These are phyloP conservation scores for Emesis furor DNA, from an alignment of 2,888 invertebrate species.

Conservation along the genomic window DNA sequence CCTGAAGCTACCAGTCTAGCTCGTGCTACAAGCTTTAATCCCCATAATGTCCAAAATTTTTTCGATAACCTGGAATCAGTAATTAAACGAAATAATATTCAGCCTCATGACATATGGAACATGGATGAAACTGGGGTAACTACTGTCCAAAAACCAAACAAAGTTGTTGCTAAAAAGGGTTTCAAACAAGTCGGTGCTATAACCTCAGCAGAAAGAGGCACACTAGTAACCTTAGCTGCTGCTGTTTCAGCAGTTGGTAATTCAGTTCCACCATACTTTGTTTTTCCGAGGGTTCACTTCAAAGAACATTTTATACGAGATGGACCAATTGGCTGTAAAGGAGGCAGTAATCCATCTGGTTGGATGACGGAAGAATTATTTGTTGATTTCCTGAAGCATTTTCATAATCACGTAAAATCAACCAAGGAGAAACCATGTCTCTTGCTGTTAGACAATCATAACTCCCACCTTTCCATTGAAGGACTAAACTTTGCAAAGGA, in stretches of 20 bases:
- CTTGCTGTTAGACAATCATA: slow-evolving; percentile 73
- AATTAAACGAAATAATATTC: background rate
- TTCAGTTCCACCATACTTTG: slow-evolving; percentile 75
- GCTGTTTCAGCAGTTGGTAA: slow-evolving; percentile 78
- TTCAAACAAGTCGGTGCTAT: slow-evolving; percentile 77
- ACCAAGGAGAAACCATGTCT: slow-evolving; percentile 60
- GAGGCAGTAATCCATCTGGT: slow-evolving; percentile 53
- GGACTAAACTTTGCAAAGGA: slow-evolving; percentile 68
- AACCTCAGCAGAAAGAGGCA: slow-evolving; percentile 80
- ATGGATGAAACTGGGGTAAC: slow-evolving; percentile 69
- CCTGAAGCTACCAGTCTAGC: slow-evolving; percentile 31
- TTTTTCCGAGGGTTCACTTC: slow-evolving; percentile 71
- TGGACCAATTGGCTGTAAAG: slow-evolving; percentile 59
- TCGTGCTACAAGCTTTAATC: slow-evolving; percentile 16
- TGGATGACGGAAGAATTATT: slow-evolving; percentile 48
- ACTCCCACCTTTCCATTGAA: slow-evolving; percentile 67
- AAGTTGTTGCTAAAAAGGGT: slow-evolving; percentile 65
- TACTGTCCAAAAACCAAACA: slow-evolving; percentile 71
- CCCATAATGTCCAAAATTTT: background rate
- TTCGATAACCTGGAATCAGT: background rate
- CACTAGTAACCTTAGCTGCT: slow-evolving; percentile 77
- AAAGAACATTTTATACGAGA: slow-evolving; percentile 63
- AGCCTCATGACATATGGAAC: slow-evolving; percentile 26
- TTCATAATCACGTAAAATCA: slow-evolving; percentile 51
- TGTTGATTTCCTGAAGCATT: background rate